Evolutionary conservation across 2,797 vertebrate species (phyloP).

Genomic region (Diceros bicornis): DNA sequence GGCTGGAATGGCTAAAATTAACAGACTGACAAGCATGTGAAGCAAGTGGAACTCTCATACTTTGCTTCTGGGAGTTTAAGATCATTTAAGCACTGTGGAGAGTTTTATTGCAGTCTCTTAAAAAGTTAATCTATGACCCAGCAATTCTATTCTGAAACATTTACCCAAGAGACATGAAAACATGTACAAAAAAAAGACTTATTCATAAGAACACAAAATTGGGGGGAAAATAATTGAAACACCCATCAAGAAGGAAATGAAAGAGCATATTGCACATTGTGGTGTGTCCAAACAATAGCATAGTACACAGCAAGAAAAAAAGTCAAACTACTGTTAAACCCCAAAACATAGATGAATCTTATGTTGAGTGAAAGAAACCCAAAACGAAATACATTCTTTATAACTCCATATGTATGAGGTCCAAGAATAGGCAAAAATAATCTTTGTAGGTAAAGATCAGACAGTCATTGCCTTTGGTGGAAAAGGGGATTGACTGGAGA

Average conservation of each 20-base stretch:
- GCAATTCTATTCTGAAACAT: not conserved
- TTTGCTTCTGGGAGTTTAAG: not conserved
- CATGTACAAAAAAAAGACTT: not conserved
- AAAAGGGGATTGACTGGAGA: not conserved
- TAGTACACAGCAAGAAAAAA: not conserved
- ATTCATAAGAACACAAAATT: not conserved
- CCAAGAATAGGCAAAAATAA: not conserved
- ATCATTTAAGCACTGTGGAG: not conserved
- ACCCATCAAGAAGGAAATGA: not conserved
- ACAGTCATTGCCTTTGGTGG: not conserved
- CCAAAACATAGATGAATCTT: not conserved
- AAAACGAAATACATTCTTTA: not conserved
- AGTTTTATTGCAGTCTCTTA: not conserved
- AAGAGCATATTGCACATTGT: not conserved
- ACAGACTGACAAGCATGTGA: conserved; percentile 19
- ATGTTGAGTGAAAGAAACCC: not conserved
- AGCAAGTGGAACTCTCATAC: not conserved
- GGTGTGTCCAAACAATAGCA: not conserved
- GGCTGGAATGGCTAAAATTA: not conserved
- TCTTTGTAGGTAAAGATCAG: not conserved
- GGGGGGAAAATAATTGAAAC: not conserved
- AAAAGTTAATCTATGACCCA: not conserved
- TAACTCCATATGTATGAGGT: not conserved
- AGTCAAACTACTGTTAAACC: not conserved
- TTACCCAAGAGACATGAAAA: conserved; percentile 17